These are phyloP conservation scores for Clitarchus hookeri DNA, from an alignment of 2,888 invertebrate species.

Conservation along the genomic window DNA sequence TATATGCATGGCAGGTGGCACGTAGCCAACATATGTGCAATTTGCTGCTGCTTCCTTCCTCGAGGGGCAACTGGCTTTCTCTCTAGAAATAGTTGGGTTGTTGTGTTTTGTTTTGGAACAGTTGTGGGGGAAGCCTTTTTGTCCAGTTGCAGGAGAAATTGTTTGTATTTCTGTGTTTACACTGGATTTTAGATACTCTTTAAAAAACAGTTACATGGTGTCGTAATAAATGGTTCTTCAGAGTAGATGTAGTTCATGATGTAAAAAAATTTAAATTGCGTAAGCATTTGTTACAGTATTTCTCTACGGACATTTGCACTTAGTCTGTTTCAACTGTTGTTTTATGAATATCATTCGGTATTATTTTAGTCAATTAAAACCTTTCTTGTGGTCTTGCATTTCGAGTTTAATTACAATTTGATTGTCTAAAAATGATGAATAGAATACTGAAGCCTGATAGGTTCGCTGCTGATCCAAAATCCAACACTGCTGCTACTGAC, in stretches of 20 bases:
- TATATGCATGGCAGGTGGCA: neutral
- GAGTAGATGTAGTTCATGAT: neutral
- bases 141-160: neutral
- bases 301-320: too few relatives aligned
- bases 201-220: neutral
- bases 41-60: neutral
- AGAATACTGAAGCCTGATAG: too few relatives aligned
- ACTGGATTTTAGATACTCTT: neutral
- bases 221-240: neutral
- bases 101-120: neutral
- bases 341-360: too few relatives aligned
- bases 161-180: neutral
- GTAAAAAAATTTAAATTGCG: too few relatives aligned
- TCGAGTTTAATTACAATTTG: too few relatives aligned
- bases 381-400: too few relatives aligned
- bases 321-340: too few relatives aligned
- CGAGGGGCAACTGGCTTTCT: neutral
- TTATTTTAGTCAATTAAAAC: too few relatives aligned
- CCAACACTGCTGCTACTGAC: too few relatives aligned
- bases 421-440: too few relatives aligned
- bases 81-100: neutral
- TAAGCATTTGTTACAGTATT: too few relatives aligned
- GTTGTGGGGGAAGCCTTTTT: neutral
- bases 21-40: neutral
- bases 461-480: too few relatives aligned